Base-by-base conservation (phyloP, 2,797 vertebrate genomes). In the Saxicola maurus region DNA sequence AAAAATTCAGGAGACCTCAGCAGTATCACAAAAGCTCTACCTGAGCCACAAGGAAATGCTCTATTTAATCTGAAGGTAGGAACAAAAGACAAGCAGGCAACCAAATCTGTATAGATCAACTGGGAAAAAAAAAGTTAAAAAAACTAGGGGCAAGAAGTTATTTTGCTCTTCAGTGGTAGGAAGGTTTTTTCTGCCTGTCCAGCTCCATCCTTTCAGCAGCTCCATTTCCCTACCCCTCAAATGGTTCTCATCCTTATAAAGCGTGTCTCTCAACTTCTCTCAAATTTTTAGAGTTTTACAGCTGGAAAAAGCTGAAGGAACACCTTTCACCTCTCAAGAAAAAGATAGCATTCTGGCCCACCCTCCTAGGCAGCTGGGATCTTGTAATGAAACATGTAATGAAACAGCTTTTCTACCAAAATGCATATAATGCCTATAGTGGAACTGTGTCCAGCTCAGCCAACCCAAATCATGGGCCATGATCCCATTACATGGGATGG, bases 21-120 rank as follows among this genome's bases (percentile, higher is more conserved):
- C 42, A 45, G 38, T 21, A 49, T 17, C 42, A 46, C 1, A 13
- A 72, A 68, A 87, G 9, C 31, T 91, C 87, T n/a, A 87, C 30
- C 46, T 46, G 27, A 79, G 51, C 51, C 75, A 87, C 71, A 84
- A 42, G 42, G n/a, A 86, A 81, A 84, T 11, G 59, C 49, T 18
- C 51, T 27, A 18, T 31, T 67, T 72, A 55, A 81, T 78, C 37
- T 30, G 59, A 72, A 85, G 33, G 43, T 11, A 68, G 30, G 35
- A 87, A 84, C 12, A 48, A 81, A 81, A 67, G 35, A 62, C 40
- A 81, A 60, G 30, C 38, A 90, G 43, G 20, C 31, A 74, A 78
- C 9, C 14, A 75, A 61, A 14, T 37, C 42, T 25, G 25, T 15
- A 53, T 0, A 79, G 24, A 79, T 46, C 21, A 51, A 4, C 2